Evolutionary conservation across 2,797 vertebrate genomes (phyloP).

Genomic region (Acipenser oxyrinchus): DNA sequence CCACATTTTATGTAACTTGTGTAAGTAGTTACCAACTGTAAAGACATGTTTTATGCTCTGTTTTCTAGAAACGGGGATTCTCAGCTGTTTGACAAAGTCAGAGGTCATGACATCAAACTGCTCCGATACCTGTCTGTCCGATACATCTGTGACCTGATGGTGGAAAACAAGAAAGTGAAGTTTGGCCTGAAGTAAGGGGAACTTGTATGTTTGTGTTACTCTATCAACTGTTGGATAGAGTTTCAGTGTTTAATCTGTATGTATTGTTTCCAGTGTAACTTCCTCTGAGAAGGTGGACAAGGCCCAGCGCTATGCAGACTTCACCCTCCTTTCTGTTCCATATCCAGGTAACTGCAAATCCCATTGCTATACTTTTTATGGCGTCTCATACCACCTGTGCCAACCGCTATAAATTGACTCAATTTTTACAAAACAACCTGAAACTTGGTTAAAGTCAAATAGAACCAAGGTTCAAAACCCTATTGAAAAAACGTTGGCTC

Average conservation of each 20-base stretch:
- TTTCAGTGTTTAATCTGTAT: background rate
- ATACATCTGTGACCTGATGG: constrained; percentile 98
- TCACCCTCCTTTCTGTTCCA: constrained; percentile 91
- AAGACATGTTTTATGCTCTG: constrained; percentile 12
- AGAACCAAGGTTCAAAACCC: no score
- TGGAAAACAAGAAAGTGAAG: constrained; percentile 99
- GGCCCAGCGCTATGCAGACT: constrained; percentile 94
- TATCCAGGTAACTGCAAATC: constrained; percentile 78
- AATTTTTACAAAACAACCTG: no score
- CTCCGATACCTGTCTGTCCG: constrained; percentile 87
- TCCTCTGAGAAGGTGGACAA: constrained; percentile 98
- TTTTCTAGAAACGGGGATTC: constrained; percentile 80
- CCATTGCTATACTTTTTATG: no score
- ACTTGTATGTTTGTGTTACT: constrained; percentile 6
- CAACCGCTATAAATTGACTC: no score
- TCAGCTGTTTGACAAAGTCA: constrained; percentile 93
- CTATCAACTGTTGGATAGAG: background rate
- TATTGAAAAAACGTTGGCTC: no score
- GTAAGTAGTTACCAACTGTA: constrained; percentile 12
- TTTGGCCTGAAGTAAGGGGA: constrained; percentile 91
- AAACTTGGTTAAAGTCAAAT: no score
- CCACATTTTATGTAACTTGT: constrained; percentile 14
- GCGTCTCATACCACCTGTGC: no score
- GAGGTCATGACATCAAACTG: constrained; percentile 91
- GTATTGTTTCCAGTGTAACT: constrained; percentile 69